Evolutionary conservation across 2,888 invertebrate species (phyloP), one percentile per base, ranked within the genome.

Genomic region (Drosophila nigricruria): DNA sequence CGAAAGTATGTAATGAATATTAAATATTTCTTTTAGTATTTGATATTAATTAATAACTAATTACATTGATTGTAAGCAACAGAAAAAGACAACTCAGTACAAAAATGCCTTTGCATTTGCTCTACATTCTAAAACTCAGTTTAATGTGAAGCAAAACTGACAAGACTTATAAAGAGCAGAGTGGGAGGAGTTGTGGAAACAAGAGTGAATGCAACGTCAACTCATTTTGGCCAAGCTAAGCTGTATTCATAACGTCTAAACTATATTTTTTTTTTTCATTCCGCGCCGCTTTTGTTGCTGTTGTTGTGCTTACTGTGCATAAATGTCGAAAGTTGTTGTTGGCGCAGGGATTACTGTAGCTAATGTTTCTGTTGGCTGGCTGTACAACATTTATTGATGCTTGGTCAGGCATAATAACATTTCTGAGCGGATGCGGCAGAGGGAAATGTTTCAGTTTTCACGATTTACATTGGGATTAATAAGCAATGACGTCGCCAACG

Each of bases 161-260:
- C 38, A 56, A 59, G 47, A 58, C 32, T 40, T 23, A 50, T 47
- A 16, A 65, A 66, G 70, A 58, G 47, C 62, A 64, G 66, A n/a
- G n/a, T 45, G 57, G 42, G 27, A 5, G 8, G 53, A 70, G 72
- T 47, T 63, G 34, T 36, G 34, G 57, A 67, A 59, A 57, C 57
- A 65, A 64, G 59, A 66, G 68, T 45, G 25, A 47, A 40, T 47
- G 66, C 54, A 68, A 47, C 70, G 56, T 70, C 84, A 87, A 76
- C 87, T 87, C 84, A 84, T 84, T 84, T 82, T 73, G 84, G 87
- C 81, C 81, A 81, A 81, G 83, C 76, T 88, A 80, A 86, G 88
- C 87, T 87, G 78, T 76, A 73, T 78, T 82, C 78, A 81, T 83
- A 82, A 79, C 75, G 80, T 84, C 88, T 80, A 86, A 82, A 86